These are phyloP conservation scores for Cyphomyrus discorhynchus DNA, from an alignment of 2,113 vertebrate species.

Conservation along the genomic window DNA sequence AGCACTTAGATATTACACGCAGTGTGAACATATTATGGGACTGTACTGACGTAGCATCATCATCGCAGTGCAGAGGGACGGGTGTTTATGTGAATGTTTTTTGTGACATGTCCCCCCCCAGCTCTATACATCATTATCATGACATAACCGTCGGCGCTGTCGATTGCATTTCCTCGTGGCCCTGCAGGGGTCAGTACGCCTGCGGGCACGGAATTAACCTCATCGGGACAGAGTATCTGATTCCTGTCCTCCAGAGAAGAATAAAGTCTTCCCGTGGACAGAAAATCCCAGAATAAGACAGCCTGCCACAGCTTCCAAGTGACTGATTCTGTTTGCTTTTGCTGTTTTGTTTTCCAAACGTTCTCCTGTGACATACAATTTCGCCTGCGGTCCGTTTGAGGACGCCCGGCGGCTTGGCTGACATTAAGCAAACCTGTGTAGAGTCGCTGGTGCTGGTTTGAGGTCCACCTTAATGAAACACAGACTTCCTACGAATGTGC, in stretches of 20 bases:
- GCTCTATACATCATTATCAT: neutral
- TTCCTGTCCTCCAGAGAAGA: slow-evolving; percentile 3
- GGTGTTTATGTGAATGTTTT: neutral
- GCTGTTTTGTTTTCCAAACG: slow-evolving; percentile 31
- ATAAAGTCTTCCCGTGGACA: slow-evolving; percentile 25
- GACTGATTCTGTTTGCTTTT: slow-evolving; percentile 31
- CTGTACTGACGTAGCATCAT: neutral
- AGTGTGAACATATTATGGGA: neutral
- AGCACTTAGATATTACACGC: neutral
- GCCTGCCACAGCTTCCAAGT: slow-evolving; percentile 25
- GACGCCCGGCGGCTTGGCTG: slow-evolving; percentile 48
- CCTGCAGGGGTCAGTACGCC: neutral
- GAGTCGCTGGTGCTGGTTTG: slow-evolving; percentile 22
- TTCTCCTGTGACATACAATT: slow-evolving; percentile 52
- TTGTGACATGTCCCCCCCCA: neutral
- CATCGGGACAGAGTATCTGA: neutral
- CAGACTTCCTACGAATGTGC: slow-evolving; percentile 3
- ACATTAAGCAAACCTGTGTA: slow-evolving; percentile 51
- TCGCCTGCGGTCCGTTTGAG: slow-evolving; percentile 46
- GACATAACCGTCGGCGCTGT: neutral
- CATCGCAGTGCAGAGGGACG: neutral
- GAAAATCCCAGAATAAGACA: slow-evolving; percentile 24
- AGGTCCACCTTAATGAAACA: slow-evolving; percentile 33
- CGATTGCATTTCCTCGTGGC: neutral
- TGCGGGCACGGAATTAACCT: neutral